Conservation (phyloP, 1,140 invertebrate genomes). For the Gonatopus flavifemur region DNA sequence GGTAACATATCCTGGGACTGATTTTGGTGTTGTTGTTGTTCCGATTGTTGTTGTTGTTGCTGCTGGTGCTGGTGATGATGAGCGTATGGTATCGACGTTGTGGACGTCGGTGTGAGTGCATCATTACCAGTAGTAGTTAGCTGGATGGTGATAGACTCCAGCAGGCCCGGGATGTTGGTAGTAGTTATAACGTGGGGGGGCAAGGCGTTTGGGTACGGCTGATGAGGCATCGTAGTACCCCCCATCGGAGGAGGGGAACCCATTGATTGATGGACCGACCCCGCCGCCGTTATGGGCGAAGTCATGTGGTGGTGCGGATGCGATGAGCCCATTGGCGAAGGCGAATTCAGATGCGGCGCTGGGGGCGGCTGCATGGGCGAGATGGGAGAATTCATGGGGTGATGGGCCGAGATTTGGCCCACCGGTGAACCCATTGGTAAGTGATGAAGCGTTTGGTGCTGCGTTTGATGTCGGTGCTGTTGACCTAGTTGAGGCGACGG, state of each 20-base stretch:
- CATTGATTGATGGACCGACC: constrained; percentile 59
- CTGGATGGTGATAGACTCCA: constrained; percentile 67
- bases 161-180: constrained; percentile 50
- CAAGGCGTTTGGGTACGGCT: constrained; percentile 77
- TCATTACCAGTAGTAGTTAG: constrained; percentile 74
- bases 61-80: constrained; percentile 18
- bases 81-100: constrained; percentile 8
- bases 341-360: constrained; percentile 44
- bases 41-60: constrained; percentile 10
- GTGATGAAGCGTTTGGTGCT: constrained; percentile 23
- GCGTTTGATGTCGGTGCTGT: constrained; percentile 27
- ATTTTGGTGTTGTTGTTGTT: constrained; percentile 53
- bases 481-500: constrained; percentile 32
- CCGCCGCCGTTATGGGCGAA: constrained; percentile 51
- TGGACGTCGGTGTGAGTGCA: constrained; percentile 19
- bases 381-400: constrained; percentile 50
- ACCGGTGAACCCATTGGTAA: constrained; percentile 26
- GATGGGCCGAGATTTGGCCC: constrained; percentile 30
- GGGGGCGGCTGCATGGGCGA: constrained; percentile 44
- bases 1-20: constrained; percentile 56
- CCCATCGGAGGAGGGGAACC: constrained; percentile 63
- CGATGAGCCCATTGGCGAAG: constrained; percentile 45
- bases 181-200: constrained; percentile 80
- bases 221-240: constrained; percentile 64
- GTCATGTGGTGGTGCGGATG: constrained; percentile 45